Percentiles rank a stretch among this genome's conserved stretches.
These are phyloP conservation scores for Cottoperca gobio DNA, from an alignment of 2,797 vertebrate species.

Conservation along the genomic window DNA sequence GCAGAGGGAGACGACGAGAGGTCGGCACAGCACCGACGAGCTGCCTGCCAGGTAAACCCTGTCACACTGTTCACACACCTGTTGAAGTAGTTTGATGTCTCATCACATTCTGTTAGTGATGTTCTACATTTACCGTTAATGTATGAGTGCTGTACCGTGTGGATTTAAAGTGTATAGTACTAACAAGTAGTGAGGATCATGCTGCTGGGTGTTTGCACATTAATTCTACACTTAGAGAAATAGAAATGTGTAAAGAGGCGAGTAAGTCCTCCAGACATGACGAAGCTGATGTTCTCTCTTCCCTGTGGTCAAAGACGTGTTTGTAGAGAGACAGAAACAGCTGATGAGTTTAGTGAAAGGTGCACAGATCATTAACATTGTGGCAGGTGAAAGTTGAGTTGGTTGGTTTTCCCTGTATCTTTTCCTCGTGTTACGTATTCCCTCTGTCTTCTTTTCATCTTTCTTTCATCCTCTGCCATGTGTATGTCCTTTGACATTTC, in stretches of 20 bases:
- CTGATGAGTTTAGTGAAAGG: neutral
- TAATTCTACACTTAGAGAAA: no score
- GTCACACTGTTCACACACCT: neutral
- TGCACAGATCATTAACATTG: neutral
- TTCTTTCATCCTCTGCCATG: neutral
- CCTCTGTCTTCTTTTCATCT: neutral
- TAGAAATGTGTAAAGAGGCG: no score
- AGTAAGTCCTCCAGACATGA: no score
- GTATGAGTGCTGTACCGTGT: no score
- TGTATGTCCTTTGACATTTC: neutral
- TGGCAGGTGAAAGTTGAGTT: neutral
- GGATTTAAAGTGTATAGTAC: no score
- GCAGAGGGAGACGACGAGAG: conserved; percentile 80
- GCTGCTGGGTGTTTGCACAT: no score
- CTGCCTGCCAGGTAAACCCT: conserved; percentile 87
- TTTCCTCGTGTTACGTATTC: neutral
- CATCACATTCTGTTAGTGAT: no score
- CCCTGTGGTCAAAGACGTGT: neutral
- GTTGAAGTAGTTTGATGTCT: no score
- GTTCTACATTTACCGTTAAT: no score
- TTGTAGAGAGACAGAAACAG: neutral
- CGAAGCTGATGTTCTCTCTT: no score
- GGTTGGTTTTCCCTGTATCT: neutral
- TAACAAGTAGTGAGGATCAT: no score
- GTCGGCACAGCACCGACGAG: conserved; percentile 77